Base-by-base conservation (phyloP, 1,140 invertebrate genomes). In the Leptinotarsa lineolata region DNA sequence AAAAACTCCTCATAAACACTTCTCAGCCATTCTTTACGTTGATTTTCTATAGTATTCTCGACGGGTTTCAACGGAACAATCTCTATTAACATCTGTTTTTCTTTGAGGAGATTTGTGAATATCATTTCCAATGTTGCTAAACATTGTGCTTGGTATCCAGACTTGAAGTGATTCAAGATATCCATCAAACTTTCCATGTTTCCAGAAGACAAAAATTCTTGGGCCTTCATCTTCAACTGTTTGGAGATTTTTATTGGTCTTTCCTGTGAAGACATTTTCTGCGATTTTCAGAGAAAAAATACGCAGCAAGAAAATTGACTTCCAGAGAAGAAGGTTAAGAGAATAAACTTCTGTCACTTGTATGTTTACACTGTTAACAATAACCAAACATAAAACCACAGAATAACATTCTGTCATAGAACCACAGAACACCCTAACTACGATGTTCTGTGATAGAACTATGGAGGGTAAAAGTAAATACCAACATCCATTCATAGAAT, bases 41-140 rank as follows among this genome's bases (percentile, higher is more conserved):
- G 86, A 48, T 85, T 84, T 83, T 91, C 90, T 16, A 88, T 82
- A 39, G 85, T 88, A 58, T 85, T 83, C 72, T 88, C 89, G 86
- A 76, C 76, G 20, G 85, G 85, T 77, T 88, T 88, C 72, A 88
- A 80, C 30, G 88, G 88, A 4, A 86, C 78, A 45, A 89, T 85
- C 82, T 90, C 87, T 54, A 88, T 82, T 70, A 87, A 86, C 85
- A 92, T 87, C 48, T 88, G 87, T 21, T 88, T 84, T n/a, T 90
- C 85, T 79, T 88, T 90, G 1, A 93, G 77, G 48, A 92, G 77
- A 78, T 90, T 90, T 11, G 85, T 86, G 78, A 92, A 93, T 77
- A 93, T 89, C 24, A 90, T 87, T 83, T 92, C 91, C 73, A 92
- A 79, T 15, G 90, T 88, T 24, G 91, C 85, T 64, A 92, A 82